phyloP scores from a whole-genome alignment of 2,888 invertebrate genomes.

The Meta bourneti region DNA sequence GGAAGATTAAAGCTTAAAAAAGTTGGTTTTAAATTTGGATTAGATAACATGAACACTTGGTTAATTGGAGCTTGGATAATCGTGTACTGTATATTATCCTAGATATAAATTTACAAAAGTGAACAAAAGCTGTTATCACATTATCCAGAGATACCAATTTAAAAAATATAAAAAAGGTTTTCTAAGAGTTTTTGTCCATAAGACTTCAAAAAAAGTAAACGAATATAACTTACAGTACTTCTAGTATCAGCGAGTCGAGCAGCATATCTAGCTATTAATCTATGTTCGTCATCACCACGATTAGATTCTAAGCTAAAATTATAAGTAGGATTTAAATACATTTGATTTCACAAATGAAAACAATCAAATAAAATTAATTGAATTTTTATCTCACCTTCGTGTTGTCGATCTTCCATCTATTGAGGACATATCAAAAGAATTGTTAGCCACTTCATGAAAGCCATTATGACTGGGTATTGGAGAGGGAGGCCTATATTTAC shows the following conservation, averaged over 20 bases:
- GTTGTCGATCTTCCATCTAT: conserved; percentile 80
- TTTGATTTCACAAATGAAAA: not conserved
- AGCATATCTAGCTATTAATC: conserved; percentile 97
- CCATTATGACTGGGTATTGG: conserved; percentile 96
- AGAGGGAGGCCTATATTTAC: conserved; percentile 87
- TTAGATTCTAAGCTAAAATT: conserved; percentile 72
- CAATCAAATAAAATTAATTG: not conserved
- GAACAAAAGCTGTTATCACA: too few species aligned
- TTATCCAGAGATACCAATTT: too few species aligned
- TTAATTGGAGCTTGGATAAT: too few species aligned
- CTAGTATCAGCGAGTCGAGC: conserved; percentile 89
- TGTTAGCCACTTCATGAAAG: conserved; percentile 86
- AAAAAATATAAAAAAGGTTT: too few species aligned
- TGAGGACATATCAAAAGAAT: conserved; percentile 87
- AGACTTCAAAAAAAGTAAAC: too few species aligned
- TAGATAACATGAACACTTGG: too few species aligned
- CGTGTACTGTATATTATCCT: not conserved
- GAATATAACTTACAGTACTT: conserved; percentile 68
- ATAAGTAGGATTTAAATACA: not conserved
- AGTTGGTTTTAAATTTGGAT: not conserved
- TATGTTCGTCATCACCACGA: conserved; percentile 92
- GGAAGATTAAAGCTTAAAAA: too few species aligned
- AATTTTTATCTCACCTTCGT: conserved; percentile 78
- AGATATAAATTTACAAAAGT: not conserved
- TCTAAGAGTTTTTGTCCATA: too few species aligned